Evolutionary conservation across 2,888 invertebrate species (phyloP).

Genomic region (Harpagoxenus sublaevis): DNA sequence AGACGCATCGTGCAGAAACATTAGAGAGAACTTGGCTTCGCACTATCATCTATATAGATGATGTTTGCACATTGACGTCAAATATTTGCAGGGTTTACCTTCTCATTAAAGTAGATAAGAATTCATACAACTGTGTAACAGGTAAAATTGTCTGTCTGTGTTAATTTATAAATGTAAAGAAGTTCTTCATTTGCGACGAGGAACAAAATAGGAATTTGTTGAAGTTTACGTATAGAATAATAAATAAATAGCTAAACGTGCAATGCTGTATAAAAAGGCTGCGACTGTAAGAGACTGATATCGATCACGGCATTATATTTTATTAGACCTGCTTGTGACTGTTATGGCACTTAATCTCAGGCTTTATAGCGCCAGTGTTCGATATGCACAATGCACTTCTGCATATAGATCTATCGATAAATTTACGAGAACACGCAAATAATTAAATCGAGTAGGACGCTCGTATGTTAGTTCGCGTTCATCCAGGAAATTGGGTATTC

Average conservation of each 20-base stretch:
- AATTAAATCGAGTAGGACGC: slow-evolving; percentile 45
- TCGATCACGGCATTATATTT: slow-evolving; percentile 11
- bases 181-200: neutral
- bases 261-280: neutral
- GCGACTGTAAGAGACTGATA: neutral
- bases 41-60: neutral
- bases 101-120: slow-evolving; percentile 19
- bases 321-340: slow-evolving; percentile 36
- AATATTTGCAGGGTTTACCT: slow-evolving; percentile 20
- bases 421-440: slow-evolving; percentile 44
- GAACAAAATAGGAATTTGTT: neutral
- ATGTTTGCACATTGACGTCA: neutral
- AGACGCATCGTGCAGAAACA: neutral
- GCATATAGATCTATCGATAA: slow-evolving; percentile 45
- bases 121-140: neutral
- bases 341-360: slow-evolving; percentile 40
- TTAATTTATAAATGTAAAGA: neutral
- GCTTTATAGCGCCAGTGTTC: slow-evolving; percentile 22
- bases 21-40: neutral
- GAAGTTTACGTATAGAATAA: neutral
- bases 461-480: neutral
- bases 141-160: neutral
- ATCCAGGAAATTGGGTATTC: slow-evolving; percentile 17
- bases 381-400: slow-evolving; percentile 39
- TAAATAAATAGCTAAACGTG: slow-evolving; percentile 1